A percentile compares a stretch with the other conserved stretches of the same genome.
These are phyloP conservation scores for Caenorhabditis sinica DNA, from an alignment of 2,888 invertebrate genomes.

Conservation along the genomic window DNA sequence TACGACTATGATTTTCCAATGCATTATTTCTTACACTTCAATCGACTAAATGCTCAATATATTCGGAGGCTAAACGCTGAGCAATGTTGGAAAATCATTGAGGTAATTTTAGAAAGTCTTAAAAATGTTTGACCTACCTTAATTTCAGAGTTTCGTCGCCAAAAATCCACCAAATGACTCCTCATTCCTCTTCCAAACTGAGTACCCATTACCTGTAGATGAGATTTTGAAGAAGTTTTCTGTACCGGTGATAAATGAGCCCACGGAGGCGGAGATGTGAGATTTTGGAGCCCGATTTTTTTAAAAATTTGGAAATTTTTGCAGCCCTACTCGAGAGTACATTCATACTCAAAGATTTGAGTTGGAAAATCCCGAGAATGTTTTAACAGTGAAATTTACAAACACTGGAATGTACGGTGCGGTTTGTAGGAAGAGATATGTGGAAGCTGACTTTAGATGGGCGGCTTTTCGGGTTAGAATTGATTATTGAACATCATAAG, in stretches of 20 bases:
- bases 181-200: neutral
- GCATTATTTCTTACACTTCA: neutral
- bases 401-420: neutral
- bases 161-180: neutral
- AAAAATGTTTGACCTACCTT: neutral
- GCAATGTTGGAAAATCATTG: neutral
- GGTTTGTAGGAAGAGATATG: neutral
- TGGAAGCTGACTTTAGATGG: conserved; percentile 1
- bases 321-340: neutral
- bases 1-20: neutral
- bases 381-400: neutral
- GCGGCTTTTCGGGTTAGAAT: neutral
- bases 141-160: neutral
- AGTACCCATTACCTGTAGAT: neutral
- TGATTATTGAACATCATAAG: neutral
- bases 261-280: neutral
- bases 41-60: neutral
- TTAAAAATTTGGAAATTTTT: too few relatives aligned
- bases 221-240: neutral
- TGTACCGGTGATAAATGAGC: neutral
- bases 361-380: neutral
- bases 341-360: neutral
- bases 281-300: too few relatives aligned
- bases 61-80: neutral
- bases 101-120: neutral